phyloP scores from a whole-genome alignment of 2,113 vertebrate genomes.

The Larimichthys polyactis region DNA sequence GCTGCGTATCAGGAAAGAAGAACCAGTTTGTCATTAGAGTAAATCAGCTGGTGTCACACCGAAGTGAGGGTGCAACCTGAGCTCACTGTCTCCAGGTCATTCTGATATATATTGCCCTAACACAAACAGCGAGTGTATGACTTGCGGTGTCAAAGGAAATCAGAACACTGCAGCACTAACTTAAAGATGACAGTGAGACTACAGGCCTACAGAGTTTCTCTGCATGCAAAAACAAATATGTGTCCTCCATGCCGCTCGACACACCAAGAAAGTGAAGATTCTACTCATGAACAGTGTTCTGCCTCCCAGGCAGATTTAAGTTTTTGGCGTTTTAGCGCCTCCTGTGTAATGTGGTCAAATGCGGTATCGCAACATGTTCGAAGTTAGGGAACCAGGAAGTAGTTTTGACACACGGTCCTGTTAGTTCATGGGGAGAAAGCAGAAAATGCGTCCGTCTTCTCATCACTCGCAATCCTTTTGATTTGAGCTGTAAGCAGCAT shows the following conservation, averaged over 20 bases:
- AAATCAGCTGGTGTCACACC: conserved; percentile 58
- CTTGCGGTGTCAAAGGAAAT: conserved; percentile 23
- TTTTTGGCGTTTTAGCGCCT: no score
- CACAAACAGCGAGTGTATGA: conserved; percentile 2
- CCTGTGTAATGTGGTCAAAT: no score
- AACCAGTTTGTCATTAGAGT: conserved; percentile 58
- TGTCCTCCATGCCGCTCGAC: neutral
- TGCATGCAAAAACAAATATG: neutral
- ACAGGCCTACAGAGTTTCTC: neutral
- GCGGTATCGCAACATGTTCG: no score
- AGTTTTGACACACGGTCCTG: no score
- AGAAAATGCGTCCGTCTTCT: no score
- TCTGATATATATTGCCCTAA: conserved; percentile 8
- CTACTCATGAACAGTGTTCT: neutral
- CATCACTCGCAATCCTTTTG: no score
- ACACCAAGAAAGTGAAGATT: neutral
- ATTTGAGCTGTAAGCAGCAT: no score
- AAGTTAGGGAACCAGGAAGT: no score
- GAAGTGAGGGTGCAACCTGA: neutral
- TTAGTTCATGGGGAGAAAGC: no score
- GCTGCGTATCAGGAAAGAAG: conserved; percentile 28
- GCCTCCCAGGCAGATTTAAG: no score
- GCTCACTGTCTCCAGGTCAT: conserved; percentile 20
- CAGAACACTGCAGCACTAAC: neutral
- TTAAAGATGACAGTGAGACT: conserved; percentile 16